A percentile compares a stretch with the other conserved stretches of the same genome.
Evolutionary conservation across 2,113 vertebrate species (phyloP).

Genomic region (Ciconia maguari): DNA sequence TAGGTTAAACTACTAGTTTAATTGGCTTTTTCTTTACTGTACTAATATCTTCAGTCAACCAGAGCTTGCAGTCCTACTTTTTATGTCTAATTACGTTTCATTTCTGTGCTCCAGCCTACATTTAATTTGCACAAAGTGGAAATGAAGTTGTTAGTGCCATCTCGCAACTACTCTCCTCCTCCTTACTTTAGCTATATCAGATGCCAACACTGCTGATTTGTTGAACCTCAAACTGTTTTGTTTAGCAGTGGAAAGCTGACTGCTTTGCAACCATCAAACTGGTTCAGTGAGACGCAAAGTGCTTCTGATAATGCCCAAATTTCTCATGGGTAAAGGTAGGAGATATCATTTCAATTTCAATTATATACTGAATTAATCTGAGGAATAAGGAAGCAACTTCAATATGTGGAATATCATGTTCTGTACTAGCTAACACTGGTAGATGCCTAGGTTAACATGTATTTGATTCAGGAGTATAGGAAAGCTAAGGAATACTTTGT

Average conservation of each 20-base stretch:
- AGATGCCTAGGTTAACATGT: background rate
- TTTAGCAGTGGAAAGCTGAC: background rate
- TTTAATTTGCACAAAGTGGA: slow-evolving; percentile 40
- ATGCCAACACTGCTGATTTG: slow-evolving; percentile 28
- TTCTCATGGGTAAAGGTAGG: slow-evolving; percentile 30
- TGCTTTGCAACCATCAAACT: background rate
- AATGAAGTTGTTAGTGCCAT: slow-evolving; percentile 33
- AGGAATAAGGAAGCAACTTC: background rate
- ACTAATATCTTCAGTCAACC: background rate
- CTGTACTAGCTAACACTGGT: background rate
- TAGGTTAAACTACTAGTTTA: background rate
- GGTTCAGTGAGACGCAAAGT: background rate
- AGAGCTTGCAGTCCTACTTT: slow-evolving; percentile 4
- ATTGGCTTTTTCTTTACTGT: background rate
- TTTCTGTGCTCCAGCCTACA: slow-evolving; percentile 17
- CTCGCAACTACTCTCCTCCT: background rate
- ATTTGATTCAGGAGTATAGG: background rate
- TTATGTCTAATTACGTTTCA: background rate
- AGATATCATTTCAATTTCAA: background rate
- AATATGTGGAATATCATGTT: background rate
- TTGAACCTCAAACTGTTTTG: slow-evolving; percentile 43
- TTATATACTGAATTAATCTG: background rate
- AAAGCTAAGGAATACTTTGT: background rate
- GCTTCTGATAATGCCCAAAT: background rate
- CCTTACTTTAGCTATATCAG: slow-evolving; percentile 33